Evolutionary conservation across 1,140 invertebrate genomes (phyloP).

Genomic region (Lordiphosa mommai): DNA sequence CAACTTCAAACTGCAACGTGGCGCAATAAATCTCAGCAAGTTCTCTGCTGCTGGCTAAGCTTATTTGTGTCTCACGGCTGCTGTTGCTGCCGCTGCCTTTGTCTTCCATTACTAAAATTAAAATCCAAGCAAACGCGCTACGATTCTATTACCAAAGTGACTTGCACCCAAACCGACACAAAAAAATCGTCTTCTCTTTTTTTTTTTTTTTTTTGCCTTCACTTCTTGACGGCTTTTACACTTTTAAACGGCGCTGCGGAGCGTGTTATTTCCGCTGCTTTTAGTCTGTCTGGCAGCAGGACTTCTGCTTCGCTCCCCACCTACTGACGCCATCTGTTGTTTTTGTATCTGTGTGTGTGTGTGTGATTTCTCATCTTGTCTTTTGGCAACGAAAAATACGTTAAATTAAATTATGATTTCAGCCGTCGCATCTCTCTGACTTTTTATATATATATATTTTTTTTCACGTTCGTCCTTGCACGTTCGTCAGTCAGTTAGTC

Average conservation of each 20-base stretch:
- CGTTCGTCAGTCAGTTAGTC: constrained; percentile 42
- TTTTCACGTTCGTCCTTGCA: constrained; percentile 60
- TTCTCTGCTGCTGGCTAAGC: constrained; percentile 45
- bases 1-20: constrained; percentile 72
- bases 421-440: constrained; percentile 28
- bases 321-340: constrained; percentile 30
- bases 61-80: constrained; percentile 52
- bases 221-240: constrained; percentile 66
- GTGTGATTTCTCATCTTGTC: constrained; percentile 58
- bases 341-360: constrained; percentile 38
- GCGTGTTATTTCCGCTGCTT: constrained; percentile 67
- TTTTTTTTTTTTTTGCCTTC: constrained; percentile 3
- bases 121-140: constrained; percentile 61
- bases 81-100: constrained; percentile 24
- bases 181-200: constrained; percentile 8
- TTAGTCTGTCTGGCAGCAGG: constrained; percentile 60
- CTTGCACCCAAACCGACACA: constrained; percentile 35
- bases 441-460: constrained; percentile 70
- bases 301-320: constrained; percentile 22
- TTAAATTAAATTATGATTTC: constrained; percentile 78
- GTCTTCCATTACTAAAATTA: constrained; percentile 77
- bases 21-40: constrained; percentile 54
- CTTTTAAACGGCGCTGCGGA: constrained; percentile 67
- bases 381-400: constrained; percentile 66
- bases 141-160: constrained; percentile 76